Conservation (phyloP, 2,888 invertebrate genomes). For the Orthonevra nobilis region DNA sequence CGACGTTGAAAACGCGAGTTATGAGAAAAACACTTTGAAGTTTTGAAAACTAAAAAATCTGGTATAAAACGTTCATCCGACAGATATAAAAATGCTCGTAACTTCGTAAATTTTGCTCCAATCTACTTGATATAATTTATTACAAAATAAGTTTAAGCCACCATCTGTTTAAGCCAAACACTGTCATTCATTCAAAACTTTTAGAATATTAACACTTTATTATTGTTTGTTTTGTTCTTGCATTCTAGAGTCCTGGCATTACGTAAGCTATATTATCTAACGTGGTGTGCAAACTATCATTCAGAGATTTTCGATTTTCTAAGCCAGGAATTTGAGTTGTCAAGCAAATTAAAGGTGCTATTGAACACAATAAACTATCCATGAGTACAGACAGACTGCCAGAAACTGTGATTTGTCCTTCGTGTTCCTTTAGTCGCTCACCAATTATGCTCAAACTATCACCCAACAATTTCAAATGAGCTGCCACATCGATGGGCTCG, state of each 20-base stretch:
- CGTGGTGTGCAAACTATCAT: constrained; percentile 83
- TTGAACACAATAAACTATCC: constrained; percentile 94
- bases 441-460: constrained; percentile 97
- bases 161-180: too few species aligned
- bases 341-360: constrained; percentile 93
- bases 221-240: too few species aligned
- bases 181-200: too few species aligned
- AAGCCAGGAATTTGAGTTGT: constrained; percentile 91
- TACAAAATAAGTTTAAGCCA: too few species aligned
- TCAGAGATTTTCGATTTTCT: constrained; percentile 84
- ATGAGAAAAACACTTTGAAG: too few species aligned
- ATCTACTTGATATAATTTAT: too few species aligned
- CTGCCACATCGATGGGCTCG: constrained; percentile 93
- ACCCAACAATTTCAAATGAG: constrained; percentile 93
- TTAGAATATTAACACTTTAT: too few species aligned
- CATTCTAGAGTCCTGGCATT: constrained; percentile 92
- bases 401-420: constrained; percentile 97
- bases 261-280: constrained; percentile 97
- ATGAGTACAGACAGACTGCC: constrained; percentile 95
- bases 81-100: too few species aligned
- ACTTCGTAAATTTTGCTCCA: too few species aligned
- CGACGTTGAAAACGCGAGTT: too few species aligned
- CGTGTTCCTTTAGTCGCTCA: constrained; percentile 94
- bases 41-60: too few species aligned
- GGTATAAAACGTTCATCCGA: too few species aligned